Evolutionary conservation across 1,140 invertebrate species (phyloP).

Genomic region (Hycleus phaleratus): DNA sequence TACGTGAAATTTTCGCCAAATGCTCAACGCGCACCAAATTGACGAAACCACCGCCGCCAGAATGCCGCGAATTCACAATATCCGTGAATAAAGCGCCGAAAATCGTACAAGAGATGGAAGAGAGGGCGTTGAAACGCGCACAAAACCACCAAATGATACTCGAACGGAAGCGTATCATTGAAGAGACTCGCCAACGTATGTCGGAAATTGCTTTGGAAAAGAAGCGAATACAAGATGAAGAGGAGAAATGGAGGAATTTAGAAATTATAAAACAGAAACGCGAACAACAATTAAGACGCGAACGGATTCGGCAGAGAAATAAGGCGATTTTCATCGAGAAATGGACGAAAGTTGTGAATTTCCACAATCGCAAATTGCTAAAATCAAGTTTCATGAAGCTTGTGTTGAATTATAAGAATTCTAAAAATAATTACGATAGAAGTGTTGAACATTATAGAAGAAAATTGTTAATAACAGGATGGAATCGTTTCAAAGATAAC

Average conservation of each 20-base stretch:
- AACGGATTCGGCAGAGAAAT: constrained; percentile 46
- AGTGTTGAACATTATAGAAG: constrained; percentile 34
- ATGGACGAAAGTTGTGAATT: constrained; percentile 48
- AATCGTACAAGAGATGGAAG: constrained; percentile 55
- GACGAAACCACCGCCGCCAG: constrained; percentile 34
- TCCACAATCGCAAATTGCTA: constrained; percentile 47
- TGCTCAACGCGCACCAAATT: constrained; percentile 45
- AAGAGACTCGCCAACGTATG: constrained; percentile 49
- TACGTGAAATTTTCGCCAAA: constrained; percentile 49
- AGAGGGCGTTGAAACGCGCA: constrained; percentile 51
- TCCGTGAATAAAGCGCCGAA: constrained; percentile 46
- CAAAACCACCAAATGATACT: constrained; percentile 52
- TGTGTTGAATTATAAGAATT: constrained; percentile 42
- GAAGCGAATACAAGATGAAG: constrained; percentile 48
- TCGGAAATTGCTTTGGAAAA: constrained; percentile 45
- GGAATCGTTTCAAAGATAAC: constrained; percentile 40
- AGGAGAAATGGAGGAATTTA: constrained; percentile 50
- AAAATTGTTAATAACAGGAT: constrained; percentile 43
- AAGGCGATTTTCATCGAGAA: constrained; percentile 45
- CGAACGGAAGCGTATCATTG: constrained; percentile 50
- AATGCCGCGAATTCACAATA: constrained; percentile 46
- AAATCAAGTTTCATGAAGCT: constrained; percentile 45
- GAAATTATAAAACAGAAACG: constrained; percentile 51
- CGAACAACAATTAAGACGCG: constrained; percentile 50
- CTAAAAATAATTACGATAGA: constrained; percentile 41